Base-by-base conservation (phyloP, 2,888 invertebrate genomes). In the Perdita meconis region DNA sequence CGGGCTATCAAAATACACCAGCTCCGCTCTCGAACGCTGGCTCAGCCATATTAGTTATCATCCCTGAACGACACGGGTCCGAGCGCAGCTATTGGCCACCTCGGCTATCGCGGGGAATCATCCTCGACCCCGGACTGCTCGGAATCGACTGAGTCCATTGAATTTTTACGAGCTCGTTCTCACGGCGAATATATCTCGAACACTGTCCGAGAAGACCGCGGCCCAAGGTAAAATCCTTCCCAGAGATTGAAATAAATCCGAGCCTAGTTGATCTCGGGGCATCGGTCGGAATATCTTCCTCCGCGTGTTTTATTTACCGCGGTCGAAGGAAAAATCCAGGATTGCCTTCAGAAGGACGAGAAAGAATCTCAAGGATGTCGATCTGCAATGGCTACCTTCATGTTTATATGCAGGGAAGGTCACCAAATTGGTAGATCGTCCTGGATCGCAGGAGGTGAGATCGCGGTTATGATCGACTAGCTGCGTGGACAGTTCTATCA, bases 1-100 rank as follows among this genome's bases (percentile, higher is more conserved):
- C 78, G 81, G 85, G 81, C 88, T 81, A 86, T 87, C 89, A 86
- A 88, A 87, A 85, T 86, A 82, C 86, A 86, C 73, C 76, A 24
- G 24, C 57, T 13, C 42, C 8, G 40, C 24, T 59, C 50, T 59
- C 61, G 55, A 57, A 64, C 77, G 83, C 85, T 81, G 75, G 81
- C 78, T 85, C 87, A 83, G 85, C 83, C 81, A 42, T 86, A 81
- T 83, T 87, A 85, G 83, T 85, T 87, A 81, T 83, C 83, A 76
- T 70, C 72, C 50, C 77, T 51, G 63, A 51, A 67, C 82, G 72
- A 76, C 65, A 36, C 65, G 53, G 50, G 55, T 50, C 26, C 60
- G 16, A 47, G 38, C 38, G 19, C 40, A 59, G 63, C 59, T 56
- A 53, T 72, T 50, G 66, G 63, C 2, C 73, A 8, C 26, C 47